phyloP scores from a whole-genome alignment of 2,888 invertebrate genomes.

The Phaonia tiefii region DNA sequence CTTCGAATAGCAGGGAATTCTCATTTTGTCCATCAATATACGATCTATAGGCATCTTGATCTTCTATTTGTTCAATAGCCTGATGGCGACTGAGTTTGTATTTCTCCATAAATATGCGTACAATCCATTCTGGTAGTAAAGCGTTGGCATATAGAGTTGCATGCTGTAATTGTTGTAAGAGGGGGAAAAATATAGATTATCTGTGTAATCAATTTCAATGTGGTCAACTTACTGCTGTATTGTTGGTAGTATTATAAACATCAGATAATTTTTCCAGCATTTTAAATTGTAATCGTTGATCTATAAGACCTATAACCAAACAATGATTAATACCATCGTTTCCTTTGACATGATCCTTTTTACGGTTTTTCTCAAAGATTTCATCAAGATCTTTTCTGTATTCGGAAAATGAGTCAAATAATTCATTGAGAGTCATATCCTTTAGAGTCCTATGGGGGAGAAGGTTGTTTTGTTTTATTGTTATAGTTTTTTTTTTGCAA shows the following conservation, averaged over 20 bases:
- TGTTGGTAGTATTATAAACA: constrained; percentile 47
- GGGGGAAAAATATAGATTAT: not conserved
- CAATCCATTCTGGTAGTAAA: constrained; percentile 76
- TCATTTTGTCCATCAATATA: constrained; percentile 69
- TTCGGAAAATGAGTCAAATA: constrained; percentile 56
- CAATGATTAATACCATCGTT: constrained; percentile 65
- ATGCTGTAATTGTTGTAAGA: constrained; percentile 67
- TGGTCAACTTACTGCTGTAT: constrained; percentile 48
- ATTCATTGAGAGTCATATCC: constrained; percentile 44
- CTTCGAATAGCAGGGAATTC: constrained; percentile 68
- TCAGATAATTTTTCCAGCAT: constrained; percentile 64
- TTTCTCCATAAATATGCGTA: constrained; percentile 75
- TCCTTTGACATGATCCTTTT: constrained; percentile 62
- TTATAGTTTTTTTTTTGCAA: no score
- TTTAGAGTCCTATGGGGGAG: constrained; percentile 55
- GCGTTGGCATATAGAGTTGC: constrained; percentile 75
- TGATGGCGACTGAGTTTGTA: constrained; percentile 70
- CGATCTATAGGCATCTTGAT: constrained; percentile 72
- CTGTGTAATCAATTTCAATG: not conserved
- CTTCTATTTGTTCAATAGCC: constrained; percentile 73
- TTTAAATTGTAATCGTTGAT: constrained; percentile 53
- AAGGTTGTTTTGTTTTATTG: no score
- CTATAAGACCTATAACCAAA: constrained; percentile 60
- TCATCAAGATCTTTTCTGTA: constrained; percentile 63
- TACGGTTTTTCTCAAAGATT: constrained; percentile 53